These are phyloP conservation scores for Euleptes europaea DNA, from an alignment of 2,113 vertebrate species.

Conservation along the genomic window DNA sequence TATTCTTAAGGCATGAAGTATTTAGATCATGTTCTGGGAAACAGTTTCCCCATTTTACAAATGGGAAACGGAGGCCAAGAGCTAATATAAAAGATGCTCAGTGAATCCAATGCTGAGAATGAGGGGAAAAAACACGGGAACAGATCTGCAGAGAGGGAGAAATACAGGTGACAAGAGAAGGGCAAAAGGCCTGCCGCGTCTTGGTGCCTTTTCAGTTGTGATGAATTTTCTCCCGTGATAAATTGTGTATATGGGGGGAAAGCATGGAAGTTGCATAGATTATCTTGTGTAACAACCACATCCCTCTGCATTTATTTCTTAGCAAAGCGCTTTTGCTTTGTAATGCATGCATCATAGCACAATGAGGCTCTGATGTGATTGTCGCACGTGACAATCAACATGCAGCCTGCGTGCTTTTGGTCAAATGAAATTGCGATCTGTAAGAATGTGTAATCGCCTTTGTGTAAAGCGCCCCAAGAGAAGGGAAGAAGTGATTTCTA, in stretches of 20 bases:
- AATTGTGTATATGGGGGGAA: background rate
- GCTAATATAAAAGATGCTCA: too few relatives aligned
- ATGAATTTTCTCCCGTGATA: background rate
- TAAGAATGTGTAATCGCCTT: background rate
- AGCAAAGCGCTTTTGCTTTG: background rate
- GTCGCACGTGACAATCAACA: background rate
- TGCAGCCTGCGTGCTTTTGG: background rate
- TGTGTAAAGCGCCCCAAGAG: accelerated
- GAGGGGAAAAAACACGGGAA: too few relatives aligned
- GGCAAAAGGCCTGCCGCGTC: background rate
- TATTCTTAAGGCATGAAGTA: too few relatives aligned
- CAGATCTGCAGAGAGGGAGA: background rate
- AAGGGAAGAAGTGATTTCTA: accelerated
- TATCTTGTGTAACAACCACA: background rate
- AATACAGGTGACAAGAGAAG: background rate
- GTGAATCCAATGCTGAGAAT: too few relatives aligned
- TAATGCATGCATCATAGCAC: background rate
- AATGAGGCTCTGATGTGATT: too few relatives aligned
- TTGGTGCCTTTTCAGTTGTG: background rate
- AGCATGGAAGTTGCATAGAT: background rate
- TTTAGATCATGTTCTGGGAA: too few relatives aligned
- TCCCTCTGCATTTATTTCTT: background rate
- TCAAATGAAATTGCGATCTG: background rate
- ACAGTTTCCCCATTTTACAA: too few relatives aligned
- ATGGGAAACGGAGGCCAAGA: too few relatives aligned